A percentile compares a stretch with the other conserved stretches of the same genome.
Conservation (phyloP, 2,888 invertebrate genomes). For the Perdita meconis region DNA sequence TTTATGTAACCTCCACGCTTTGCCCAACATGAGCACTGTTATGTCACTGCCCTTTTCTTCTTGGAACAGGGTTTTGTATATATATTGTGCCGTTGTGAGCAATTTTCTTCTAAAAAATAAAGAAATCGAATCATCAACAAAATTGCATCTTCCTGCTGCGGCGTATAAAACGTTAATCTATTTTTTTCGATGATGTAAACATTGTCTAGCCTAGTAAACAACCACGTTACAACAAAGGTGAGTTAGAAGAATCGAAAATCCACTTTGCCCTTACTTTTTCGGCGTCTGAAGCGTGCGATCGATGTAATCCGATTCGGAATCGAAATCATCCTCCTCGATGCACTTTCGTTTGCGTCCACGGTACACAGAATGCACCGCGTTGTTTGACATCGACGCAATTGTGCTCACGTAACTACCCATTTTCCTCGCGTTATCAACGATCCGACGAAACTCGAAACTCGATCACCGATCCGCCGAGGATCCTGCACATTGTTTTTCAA, state of each 20-base stretch:
- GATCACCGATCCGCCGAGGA: not conserved
- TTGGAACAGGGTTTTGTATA: conserved; percentile 90
- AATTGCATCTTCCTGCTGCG: too few relatives aligned
- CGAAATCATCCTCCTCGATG: conserved; percentile 85
- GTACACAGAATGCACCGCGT: conserved; percentile 80
- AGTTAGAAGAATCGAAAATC: too few relatives aligned
- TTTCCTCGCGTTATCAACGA: conserved; percentile 28
- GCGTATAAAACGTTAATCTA: too few relatives aligned
- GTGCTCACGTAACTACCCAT: conserved; percentile 81
- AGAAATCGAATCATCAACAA: not conserved
- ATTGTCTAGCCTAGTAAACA: not conserved
- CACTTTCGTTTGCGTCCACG: conserved; percentile 86
- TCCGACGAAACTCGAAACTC: conserved; percentile 19
- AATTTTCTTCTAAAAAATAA: conserved; percentile 86
- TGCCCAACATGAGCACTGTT: conserved; percentile 89
- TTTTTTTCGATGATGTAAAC: conserved; percentile 17
- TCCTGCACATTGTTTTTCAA: conserved; percentile 47
- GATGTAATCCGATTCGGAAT: conserved; percentile 85
- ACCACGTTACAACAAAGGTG: too few relatives aligned
- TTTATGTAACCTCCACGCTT: conserved; percentile 91
- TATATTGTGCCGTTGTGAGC: conserved; percentile 90
- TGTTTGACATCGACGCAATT: conserved; percentile 80
- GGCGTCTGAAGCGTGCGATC: conserved; percentile 87
- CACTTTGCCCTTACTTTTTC: conserved; percentile 85
- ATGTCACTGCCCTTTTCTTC: conserved; percentile 92